These are phyloP conservation scores for Halcyon smyrnensis DNA, from an alignment of 2,797 vertebrate species.

Conservation along the genomic window DNA sequence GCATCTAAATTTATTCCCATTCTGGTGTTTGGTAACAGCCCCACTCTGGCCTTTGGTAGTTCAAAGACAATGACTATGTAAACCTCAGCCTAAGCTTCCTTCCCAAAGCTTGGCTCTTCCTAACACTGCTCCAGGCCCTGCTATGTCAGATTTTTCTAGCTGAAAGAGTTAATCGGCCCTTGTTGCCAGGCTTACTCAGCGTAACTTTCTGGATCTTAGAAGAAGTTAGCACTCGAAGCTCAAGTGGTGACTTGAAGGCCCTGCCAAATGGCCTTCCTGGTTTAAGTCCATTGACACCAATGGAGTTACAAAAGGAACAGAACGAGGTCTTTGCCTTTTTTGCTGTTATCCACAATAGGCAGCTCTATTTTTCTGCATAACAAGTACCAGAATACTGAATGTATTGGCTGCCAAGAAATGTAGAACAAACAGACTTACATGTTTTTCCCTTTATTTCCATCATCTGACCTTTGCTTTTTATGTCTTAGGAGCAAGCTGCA, in stretches of 20 bases:
- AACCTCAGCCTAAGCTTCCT: slow-evolving; percentile 26
- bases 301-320: neutral
- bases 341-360: slow-evolving; percentile 29
- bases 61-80: neutral
- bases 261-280: neutral
- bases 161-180: neutral
- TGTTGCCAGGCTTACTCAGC: neutral
- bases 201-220: neutral
- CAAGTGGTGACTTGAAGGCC: neutral
- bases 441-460: slow-evolving; percentile 66
- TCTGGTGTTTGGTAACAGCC: neutral
- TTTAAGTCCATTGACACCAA: neutral
- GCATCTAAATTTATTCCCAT: neutral
- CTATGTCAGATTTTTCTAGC: neutral
- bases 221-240: neutral
- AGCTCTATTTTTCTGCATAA: slow-evolving; percentile 60
- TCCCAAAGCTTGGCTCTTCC: neutral
- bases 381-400: slow-evolving; percentile 57
- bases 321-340: slow-evolving; percentile 25
- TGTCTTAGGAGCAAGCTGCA: slow-evolving; percentile 22
- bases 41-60: neutral
- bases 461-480: slow-evolving; percentile 69
- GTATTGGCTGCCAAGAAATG: slow-evolving; percentile 55
- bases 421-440: slow-evolving; percentile 56
- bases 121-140: neutral